phyloP scores from a whole-genome alignment of 2,113 vertebrate species.

The Brachypteracias leptosomus region DNA sequence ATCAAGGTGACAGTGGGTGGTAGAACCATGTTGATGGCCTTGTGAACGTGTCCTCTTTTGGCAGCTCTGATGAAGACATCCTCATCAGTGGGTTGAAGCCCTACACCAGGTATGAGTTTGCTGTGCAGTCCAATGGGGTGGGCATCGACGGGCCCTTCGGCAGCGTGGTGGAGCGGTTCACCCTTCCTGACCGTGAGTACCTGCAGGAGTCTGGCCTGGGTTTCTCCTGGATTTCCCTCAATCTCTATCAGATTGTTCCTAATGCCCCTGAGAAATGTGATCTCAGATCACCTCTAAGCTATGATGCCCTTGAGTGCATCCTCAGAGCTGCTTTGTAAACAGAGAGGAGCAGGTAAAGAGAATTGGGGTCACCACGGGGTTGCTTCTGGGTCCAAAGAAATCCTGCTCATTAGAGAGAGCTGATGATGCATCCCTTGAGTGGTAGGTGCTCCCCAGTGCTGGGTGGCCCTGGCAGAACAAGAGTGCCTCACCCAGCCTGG shows the following conservation, averaged over 20 bases:
- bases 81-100: slow-evolving; percentile 90
- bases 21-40: background rate
- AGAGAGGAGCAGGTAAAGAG: background rate
- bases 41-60: background rate
- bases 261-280: background rate
- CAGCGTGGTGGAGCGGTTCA: slow-evolving; percentile 87
- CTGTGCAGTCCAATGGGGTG: slow-evolving; percentile 89
- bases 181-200: slow-evolving; percentile 90
- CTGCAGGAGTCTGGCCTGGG: too few relatives aligned
- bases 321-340: background rate
- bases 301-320: background rate
- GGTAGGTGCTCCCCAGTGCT: background rate
- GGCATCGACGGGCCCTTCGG: slow-evolving; percentile 89
- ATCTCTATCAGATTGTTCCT: background rate
- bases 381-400: background rate
- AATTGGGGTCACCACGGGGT: background rate
- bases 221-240: background rate
- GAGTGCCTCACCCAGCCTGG: background rate
- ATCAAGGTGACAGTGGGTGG: background rate
- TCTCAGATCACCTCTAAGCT: background rate
- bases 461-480: background rate
- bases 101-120: slow-evolving; percentile 94
- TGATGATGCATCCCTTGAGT: background rate
- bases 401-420: background rate
- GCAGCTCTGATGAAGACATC: slow-evolving; percentile 89